These are phyloP conservation scores for Callosobruchus maculatus DNA, from an alignment of 2,888 invertebrate genomes.

Conservation along the genomic window DNA sequence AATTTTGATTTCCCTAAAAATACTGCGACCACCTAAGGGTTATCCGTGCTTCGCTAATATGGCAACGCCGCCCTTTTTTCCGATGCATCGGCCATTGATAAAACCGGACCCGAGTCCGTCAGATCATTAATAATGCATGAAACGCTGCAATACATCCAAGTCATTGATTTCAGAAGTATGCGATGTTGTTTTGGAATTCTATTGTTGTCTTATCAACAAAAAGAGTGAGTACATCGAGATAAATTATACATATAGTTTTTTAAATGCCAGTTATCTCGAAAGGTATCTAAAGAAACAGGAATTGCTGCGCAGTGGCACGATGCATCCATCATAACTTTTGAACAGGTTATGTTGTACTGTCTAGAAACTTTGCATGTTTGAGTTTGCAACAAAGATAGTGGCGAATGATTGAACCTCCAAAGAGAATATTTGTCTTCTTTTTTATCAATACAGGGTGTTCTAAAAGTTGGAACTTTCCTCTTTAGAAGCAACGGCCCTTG, in stretches of 20 bases:
- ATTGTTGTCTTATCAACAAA: neutral
- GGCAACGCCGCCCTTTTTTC: neutral
- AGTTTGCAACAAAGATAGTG: no score
- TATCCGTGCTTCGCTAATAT: neutral
- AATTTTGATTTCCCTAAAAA: no score
- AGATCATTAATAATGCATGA: neutral
- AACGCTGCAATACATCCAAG: neutral
- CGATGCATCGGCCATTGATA: neutral
- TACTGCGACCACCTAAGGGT: no score
- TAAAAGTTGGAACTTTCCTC: no score
- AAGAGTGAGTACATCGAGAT: neutral
- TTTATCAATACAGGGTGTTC: no score
- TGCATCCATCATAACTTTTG: neutral
- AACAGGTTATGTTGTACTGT: neutral
- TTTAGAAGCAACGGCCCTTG: no score
- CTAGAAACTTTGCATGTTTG: no score
- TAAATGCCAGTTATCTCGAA: neutral
- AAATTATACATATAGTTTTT: neutral
- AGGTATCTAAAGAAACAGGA: neutral
- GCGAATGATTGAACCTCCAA: no score
- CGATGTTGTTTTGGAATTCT: neutral
- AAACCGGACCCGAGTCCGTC: neutral
- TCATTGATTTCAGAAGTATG: neutral
- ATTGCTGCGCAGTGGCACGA: neutral
- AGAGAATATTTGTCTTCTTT: no score